Evolutionary conservation across 2,888 invertebrate genomes (phyloP).

Genomic region (Chrysodeixis includens): DNA sequence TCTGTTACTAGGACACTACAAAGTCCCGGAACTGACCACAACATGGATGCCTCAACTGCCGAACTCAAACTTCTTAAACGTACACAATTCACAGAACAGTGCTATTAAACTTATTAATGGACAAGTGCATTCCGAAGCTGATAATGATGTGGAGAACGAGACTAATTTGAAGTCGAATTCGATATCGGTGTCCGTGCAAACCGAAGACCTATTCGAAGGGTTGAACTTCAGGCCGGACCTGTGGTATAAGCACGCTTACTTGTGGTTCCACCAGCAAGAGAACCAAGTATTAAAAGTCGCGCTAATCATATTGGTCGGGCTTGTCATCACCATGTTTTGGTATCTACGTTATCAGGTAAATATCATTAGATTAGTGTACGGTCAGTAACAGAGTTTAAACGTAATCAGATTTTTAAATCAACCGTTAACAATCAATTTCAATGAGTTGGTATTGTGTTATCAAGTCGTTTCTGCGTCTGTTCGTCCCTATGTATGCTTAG

Average conservation of each 20-base stretch:
- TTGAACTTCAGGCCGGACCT: slow-evolving; percentile 77
- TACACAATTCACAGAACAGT: slow-evolving; percentile 67
- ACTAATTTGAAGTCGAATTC: slow-evolving; percentile 81
- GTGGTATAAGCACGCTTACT: slow-evolving; percentile 83
- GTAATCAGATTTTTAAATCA: too few relatives aligned
- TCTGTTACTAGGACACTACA: slow-evolving; percentile 91
- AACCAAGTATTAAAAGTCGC: slow-evolving; percentile 93
- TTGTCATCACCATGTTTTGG: slow-evolving; percentile 93
- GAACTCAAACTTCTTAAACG: slow-evolving; percentile 73
- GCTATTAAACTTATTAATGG: slow-evolving; percentile 81
- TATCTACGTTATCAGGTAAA: slow-evolving; percentile 92
- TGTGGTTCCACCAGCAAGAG: slow-evolving; percentile 93
- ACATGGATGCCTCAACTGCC: slow-evolving; percentile 83
- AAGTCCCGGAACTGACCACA: slow-evolving; percentile 90
- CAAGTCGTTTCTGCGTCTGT: too few relatives aligned
- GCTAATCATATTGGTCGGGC: slow-evolving; percentile 91
- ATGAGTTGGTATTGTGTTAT: too few relatives aligned
- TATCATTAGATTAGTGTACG: slow-evolving; percentile 21
- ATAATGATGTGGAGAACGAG: slow-evolving; percentile 82
- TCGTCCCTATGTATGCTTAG: too few relatives aligned
- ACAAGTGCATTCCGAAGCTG: slow-evolving; percentile 73
- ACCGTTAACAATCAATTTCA: too few relatives aligned
- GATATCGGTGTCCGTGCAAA: slow-evolving; percentile 89
- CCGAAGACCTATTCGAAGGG: slow-evolving; percentile 87
- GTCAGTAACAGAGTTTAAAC: background rate